phyloP scores from a whole-genome alignment of 2,797 vertebrate genomes.

The Melanotaenia maccullochi region DNA sequence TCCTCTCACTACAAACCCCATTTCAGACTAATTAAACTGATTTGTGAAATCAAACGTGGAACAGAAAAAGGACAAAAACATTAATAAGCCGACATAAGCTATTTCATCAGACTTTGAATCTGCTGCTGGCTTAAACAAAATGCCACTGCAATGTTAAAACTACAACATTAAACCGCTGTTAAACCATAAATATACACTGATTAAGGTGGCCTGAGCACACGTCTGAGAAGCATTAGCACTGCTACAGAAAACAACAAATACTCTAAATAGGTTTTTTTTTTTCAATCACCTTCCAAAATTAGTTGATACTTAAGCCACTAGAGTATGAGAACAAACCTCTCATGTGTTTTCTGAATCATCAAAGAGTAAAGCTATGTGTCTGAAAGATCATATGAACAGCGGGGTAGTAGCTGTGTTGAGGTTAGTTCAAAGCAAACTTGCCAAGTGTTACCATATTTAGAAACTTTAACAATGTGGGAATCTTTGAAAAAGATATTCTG shows the following conservation, averaged over 20 bases:
- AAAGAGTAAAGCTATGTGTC: neutral
- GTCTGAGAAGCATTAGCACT: neutral
- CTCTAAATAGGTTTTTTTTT: neutral
- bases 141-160: constrained; percentile 2
- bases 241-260: neutral
- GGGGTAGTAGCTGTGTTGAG: neutral
- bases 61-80: constrained; percentile 45
- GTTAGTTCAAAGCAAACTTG: neutral
- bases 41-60: constrained; percentile 54
- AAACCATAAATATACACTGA: neutral
- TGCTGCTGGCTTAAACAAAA: constrained; percentile 7
- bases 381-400: neutral
- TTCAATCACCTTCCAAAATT: constrained; percentile 9
- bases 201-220: constrained; percentile 1
- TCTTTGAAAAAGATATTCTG: neutral
- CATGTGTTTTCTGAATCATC: neutral
- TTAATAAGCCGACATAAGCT: constrained; percentile 22
- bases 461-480: neutral
- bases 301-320: neutral
- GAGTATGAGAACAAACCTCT: neutral
- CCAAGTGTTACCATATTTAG: neutral
- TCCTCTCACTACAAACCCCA: constrained; percentile 44
- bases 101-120: constrained; percentile 36
- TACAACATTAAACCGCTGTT: constrained; percentile 1
- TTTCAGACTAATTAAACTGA: constrained; percentile 57